phyloP scores from a whole-genome alignment of 2,113 vertebrate genomes.

The Nesogale talazaci region DNA sequence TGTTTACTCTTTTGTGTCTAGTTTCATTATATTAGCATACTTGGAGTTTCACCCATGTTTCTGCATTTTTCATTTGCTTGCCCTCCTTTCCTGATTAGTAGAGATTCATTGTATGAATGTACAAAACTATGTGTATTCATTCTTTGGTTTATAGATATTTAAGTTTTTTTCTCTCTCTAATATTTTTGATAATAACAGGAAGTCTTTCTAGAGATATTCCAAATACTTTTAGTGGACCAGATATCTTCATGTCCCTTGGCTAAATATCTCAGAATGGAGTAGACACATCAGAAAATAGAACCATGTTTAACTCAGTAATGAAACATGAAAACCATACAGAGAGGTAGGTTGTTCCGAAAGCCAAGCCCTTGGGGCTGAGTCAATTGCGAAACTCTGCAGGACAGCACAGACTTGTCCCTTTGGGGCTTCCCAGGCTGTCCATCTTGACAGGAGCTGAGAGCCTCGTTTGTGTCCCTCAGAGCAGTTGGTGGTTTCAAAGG shows the following conservation, averaged over 20 bases:
- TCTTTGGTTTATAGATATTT: background rate
- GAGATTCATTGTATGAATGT: background rate
- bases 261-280: background rate
- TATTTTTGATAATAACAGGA: background rate
- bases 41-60: background rate
- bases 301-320: background rate
- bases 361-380: no score
- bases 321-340: background rate
- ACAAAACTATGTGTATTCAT: background rate
- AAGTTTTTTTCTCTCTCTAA: no score
- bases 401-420: no score
- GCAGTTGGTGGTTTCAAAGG: no score
- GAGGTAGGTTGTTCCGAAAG: no score
- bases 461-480: no score
- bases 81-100: background rate
- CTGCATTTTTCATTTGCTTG: background rate
- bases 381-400: no score
- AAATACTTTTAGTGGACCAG: background rate
- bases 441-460: no score
- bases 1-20: background rate
- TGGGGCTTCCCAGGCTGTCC: no score
- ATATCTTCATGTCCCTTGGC: background rate
- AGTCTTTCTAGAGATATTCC: background rate
- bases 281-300: background rate
- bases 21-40: background rate